A percentile compares a stretch with the other conserved stretches of the same genome.
Evolutionary conservation across 1,140 invertebrate species (phyloP).

Genomic region (Reticulitermes speratus): DNA sequence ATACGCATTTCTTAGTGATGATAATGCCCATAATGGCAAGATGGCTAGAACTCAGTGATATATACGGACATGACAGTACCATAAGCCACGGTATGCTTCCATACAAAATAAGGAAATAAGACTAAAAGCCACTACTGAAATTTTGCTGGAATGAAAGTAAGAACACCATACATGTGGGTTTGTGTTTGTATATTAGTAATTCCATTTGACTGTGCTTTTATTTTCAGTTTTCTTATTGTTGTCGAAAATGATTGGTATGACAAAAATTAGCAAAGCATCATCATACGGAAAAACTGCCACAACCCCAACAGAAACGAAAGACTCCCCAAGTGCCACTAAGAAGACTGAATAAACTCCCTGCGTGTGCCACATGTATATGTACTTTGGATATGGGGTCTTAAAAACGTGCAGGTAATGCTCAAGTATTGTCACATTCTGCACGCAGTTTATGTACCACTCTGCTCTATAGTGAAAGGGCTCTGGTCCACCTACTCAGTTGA

Average conservation of each 20-base stretch:
- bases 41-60: too few relatives aligned
- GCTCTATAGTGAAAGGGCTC: not conserved
- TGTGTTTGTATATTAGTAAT: not conserved
- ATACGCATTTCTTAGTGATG: too few relatives aligned
- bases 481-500: not conserved
- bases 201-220: slow-evolving; percentile 36
- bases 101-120: too few relatives aligned
- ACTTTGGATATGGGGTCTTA: not conserved
- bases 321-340: slow-evolving; percentile 21
- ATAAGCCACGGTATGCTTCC: too few relatives aligned
- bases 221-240: slow-evolving; percentile 76
- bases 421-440: not conserved
- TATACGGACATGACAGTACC: too few relatives aligned
- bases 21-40: too few relatives aligned
- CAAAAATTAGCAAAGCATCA: slow-evolving; percentile 79
- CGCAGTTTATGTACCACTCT: not conserved
- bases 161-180: not conserved
- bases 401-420: not conserved
- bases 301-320: slow-evolving; percentile 34
- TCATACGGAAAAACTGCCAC: slow-evolving; percentile 64
- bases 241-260: slow-evolving; percentile 76
- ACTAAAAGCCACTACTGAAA: too few relatives aligned
- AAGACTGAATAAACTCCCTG: slow-evolving; percentile 17
- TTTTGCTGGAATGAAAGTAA: not conserved
- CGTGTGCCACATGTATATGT: not conserved